These are phyloP conservation scores for Epirrhoe alternata DNA, from an alignment of 2,888 invertebrate genomes.

Conservation along the genomic window DNA sequence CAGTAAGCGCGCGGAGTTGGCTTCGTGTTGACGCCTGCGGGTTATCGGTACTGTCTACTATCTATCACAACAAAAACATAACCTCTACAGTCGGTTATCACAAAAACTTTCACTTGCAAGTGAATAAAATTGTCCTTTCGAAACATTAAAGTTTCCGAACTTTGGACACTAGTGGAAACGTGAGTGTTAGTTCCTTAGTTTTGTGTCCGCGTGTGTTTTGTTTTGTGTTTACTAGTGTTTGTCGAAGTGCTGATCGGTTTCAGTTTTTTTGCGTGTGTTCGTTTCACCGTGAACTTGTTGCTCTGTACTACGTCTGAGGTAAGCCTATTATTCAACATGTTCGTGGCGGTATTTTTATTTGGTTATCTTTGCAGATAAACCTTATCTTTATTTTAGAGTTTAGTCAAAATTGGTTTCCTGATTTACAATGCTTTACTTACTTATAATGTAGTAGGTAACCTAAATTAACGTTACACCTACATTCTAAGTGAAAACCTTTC, in stretches of 20 bases:
- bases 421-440: not conserved
- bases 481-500: too few relatives aligned
- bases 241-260: slow-evolving; percentile 60
- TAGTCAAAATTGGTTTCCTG: not conserved
- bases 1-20: slow-evolving; percentile 67
- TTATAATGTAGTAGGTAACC: too few relatives aligned
- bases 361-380: slow-evolving; percentile 4
- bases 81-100: slow-evolving; percentile 63
- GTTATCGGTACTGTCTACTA: slow-evolving; percentile 42
- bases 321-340: slow-evolving; percentile 26
- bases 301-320: slow-evolving; percentile 61
- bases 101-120: slow-evolving; percentile 63
- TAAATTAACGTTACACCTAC: too few relatives aligned
- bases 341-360: not conserved
- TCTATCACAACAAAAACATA: slow-evolving; percentile 69
- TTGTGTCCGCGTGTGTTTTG: slow-evolving; percentile 53
- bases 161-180: slow-evolving; percentile 16
- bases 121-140: slow-evolving; percentile 37
- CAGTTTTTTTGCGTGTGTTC: slow-evolving; percentile 54
- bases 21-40: slow-evolving; percentile 52
- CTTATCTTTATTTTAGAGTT: not conserved
- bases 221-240: slow-evolving; percentile 70
- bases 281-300: slow-evolving; percentile 71
- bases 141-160: slow-evolving; percentile 27
- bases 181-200: slow-evolving; percentile 18